A percentile compares a stretch with the other conserved stretches of the same genome.
phyloP scores from a whole-genome alignment of 2,888 invertebrate species.

The Tortricodes alternella region DNA sequence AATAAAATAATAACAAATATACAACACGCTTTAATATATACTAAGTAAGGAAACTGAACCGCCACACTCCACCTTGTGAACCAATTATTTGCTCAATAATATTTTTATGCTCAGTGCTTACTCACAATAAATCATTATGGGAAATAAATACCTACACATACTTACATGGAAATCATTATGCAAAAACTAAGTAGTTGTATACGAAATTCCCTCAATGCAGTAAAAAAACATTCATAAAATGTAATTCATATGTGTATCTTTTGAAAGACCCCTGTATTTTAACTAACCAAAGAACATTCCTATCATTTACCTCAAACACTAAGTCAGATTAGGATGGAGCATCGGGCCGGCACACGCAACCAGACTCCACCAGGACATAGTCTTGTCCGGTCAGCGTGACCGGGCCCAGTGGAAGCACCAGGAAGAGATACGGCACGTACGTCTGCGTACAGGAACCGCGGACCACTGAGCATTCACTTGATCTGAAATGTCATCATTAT shows the following conservation, averaged over 20 bases:
- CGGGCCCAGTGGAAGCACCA: slow-evolving; percentile 94
- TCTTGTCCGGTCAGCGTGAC: slow-evolving; percentile 96
- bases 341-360: slow-evolving; percentile 92
- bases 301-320: neutral
- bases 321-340: slow-evolving; percentile 41
- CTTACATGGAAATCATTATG: no score
- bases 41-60: no score
- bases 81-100: no score
- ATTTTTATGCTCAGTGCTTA: neutral
- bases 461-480: slow-evolving; percentile 93
- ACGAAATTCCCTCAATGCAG: no score
- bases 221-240: no score
- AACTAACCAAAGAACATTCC: neutral
- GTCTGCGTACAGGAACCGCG: slow-evolving; percentile 96
- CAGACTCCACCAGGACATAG: slow-evolving; percentile 96
- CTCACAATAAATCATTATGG: neutral
- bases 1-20: no score
- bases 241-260: no score
- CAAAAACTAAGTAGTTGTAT: no score
- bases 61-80: no score
- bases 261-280: no score
- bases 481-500: slow-evolving; percentile 80
- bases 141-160: neutral
- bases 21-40: no score
- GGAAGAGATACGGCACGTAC: slow-evolving; percentile 94